Conservation (phyloP, 2,888 invertebrate species). For the Tyria jacobaeae region DNA sequence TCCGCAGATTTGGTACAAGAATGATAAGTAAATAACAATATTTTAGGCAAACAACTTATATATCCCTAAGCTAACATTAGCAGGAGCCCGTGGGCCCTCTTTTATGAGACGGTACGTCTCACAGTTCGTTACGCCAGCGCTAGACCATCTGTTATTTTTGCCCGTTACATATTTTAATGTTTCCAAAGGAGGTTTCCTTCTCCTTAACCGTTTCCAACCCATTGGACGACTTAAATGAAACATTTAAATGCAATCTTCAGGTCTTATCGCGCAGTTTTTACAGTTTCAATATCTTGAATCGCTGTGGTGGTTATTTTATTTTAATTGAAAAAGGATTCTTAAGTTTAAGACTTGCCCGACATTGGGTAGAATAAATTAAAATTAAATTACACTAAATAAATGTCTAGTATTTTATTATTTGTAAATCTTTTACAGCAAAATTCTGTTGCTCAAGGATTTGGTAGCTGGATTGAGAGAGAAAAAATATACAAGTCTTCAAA, state of each 20-base stretch:
- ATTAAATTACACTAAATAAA: not conserved
- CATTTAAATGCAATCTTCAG: slow-evolving; percentile 73
- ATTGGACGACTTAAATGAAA: slow-evolving; percentile 78
- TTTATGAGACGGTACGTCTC: slow-evolving; percentile 65
- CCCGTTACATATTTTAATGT: slow-evolving; percentile 83
- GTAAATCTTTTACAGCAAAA: not conserved
- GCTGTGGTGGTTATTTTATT: slow-evolving; percentile 23
- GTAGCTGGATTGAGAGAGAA: no score
- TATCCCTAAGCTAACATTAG: slow-evolving; percentile 77
- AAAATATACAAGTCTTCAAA: no score
- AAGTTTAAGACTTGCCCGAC: not conserved
- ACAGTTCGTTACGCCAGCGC: slow-evolving; percentile 76
- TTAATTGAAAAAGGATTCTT: slow-evolving; percentile 12
- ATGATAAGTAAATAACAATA: slow-evolving; percentile 84
- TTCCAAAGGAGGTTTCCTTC: slow-evolving; percentile 64
- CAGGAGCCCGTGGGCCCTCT: slow-evolving; percentile 59
- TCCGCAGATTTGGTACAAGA: slow-evolving; percentile 79
- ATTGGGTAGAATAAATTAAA: not conserved
- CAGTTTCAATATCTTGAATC: slow-evolving; percentile 22
- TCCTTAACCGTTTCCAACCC: slow-evolving; percentile 76
- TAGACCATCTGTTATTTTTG: slow-evolving; percentile 83
- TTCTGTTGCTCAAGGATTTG: not conserved
- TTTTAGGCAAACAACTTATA: slow-evolving; percentile 81
- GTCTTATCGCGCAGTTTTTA: slow-evolving; percentile 55
- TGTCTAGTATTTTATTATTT: not conserved